Percentiles rank a stretch among this genome's conserved stretches.
Evolutionary conservation across 2,888 invertebrate species (phyloP).

Genomic region (Phorcus lineatus): DNA sequence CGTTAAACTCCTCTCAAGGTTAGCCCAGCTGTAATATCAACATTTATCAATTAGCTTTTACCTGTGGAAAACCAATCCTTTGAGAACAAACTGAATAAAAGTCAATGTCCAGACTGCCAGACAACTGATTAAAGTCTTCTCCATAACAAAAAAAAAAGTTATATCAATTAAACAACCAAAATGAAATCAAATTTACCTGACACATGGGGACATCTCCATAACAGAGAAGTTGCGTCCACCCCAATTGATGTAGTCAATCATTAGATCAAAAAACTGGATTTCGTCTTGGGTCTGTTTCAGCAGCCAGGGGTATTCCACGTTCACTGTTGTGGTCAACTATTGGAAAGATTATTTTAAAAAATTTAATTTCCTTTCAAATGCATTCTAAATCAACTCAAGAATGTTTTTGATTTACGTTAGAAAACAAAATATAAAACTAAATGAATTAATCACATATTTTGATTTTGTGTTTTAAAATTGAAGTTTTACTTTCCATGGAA

Average conservation of each 20-base stretch:
- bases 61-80: too few species aligned
- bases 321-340: conserved; percentile 80
- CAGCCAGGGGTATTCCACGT: conserved; percentile 68
- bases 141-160: too few species aligned
- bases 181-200: conserved; percentile 80
- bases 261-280: conserved; percentile 81
- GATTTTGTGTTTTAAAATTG: too few species aligned
- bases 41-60: neutral
- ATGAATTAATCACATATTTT: too few species aligned
- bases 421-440: too few species aligned
- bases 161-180: neutral
- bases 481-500: too few species aligned
- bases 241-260: conserved; percentile 77
- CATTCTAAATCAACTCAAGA: neutral
- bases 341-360: neutral
- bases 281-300: conserved; percentile 45
- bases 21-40: conserved; percentile 68
- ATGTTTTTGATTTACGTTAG: too few species aligned
- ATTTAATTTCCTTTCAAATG: neutral
- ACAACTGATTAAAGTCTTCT: too few species aligned
- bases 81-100: too few species aligned
- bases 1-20: conserved; percentile 57
- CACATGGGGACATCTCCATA: conserved; percentile 88
- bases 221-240: conserved; percentile 91
- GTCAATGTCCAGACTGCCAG: too few species aligned